Percentiles rank a stretch among this genome's conserved stretches.
Conservation (phyloP, 2,113 vertebrate species). For the Aspidoscelis tigris region DNA sequence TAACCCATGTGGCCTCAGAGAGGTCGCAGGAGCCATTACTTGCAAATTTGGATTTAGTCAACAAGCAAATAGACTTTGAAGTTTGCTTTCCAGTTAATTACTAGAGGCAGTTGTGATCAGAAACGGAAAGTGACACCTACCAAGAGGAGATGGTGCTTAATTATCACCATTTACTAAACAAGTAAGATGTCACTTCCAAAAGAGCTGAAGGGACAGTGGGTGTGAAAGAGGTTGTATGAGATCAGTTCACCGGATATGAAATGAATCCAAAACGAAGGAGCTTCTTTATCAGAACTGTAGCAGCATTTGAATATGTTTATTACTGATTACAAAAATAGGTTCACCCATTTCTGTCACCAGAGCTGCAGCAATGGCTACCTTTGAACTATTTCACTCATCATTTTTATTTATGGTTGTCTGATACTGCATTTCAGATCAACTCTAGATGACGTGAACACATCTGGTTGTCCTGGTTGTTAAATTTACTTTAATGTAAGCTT, state of each 20-base stretch:
- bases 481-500: no score
- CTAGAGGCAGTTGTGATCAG: neutral
- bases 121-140: neutral
- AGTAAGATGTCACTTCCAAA: neutral
- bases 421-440: no score
- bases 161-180: neutral
- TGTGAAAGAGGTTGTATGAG: neutral
- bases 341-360: constrained; percentile 46
- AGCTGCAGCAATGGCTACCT: neutral
- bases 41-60: neutral
- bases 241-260: no score
- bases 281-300: neutral
- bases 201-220: neutral
- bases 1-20: neutral
- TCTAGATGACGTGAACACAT: no score
- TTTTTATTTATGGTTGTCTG: no score
- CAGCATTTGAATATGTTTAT: constrained; percentile 44
- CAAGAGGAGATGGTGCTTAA: neutral
- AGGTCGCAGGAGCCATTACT: neutral
- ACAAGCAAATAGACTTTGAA: neutral
- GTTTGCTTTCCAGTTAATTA: neutral
- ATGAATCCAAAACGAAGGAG: neutral
- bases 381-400: neutral
- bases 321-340: constrained; percentile 43
- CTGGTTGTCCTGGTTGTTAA: no score